Base-by-base conservation (phyloP, 2,113 vertebrate species). In the Hymenochirus boettgeri region DNA sequence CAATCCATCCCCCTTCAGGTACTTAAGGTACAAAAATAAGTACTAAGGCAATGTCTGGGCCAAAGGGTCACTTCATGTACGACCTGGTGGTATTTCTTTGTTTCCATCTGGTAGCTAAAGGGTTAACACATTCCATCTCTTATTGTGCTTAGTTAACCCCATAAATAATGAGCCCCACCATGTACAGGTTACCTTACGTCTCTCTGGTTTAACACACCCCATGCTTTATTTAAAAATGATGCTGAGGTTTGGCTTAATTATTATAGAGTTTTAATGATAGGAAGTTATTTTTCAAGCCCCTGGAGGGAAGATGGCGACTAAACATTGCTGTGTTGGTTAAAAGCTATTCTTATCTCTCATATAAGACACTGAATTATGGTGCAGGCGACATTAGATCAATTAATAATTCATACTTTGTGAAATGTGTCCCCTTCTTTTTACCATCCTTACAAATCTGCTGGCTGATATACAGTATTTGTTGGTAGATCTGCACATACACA, bases 221-320 rank as follows among this genome's bases (percentile, higher is more conserved):
- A 76, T 18, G 72, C 76, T 80, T 82, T 80, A 83, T 86, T n/a
- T 83, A 80, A 77, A 83, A 82, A 84, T 53, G 74, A 81, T 78
- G 75, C 76, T 76, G 75, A 77, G 77, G 80, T 81, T 83, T 61
- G 69, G 19, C 59, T 71, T 86, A 69, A 85, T 86, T 86, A 86
- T 86, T 73, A 84, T 85, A 29, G 65, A 67, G 73, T 73, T 78
- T 78, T 84, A 87, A 90, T 83, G 85, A 90, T 80, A 83, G 76
- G 76, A 83, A 88, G 77, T 87, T 84, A 82, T 86, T 81, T 79
- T 81, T 85, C 82, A 89, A 76, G 82, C 77, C 91, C 86, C 89
- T 51, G 71, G 86, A 85, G 88, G 76, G 76, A 82, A 79, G 80
- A 77, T 70, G 80, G 82, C 76, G 79, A 82, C 81, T 69, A 80